phyloP scores from a whole-genome alignment of 2,113 vertebrate species.

The Brachionichthys hirsutus region DNA sequence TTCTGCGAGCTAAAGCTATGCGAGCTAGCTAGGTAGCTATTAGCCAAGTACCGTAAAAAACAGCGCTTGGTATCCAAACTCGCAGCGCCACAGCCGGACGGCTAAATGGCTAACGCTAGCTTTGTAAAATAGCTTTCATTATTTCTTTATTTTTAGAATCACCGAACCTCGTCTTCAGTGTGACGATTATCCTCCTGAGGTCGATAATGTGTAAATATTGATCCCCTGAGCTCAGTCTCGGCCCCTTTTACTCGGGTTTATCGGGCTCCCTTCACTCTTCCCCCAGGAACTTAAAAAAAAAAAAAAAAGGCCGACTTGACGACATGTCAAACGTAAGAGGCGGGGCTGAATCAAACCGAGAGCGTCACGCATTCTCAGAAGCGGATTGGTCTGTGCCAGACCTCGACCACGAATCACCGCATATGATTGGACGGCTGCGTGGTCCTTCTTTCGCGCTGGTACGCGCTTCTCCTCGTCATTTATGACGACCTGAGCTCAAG shows the following conservation, averaged over 20 bases:
- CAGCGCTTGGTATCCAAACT: constrained; percentile 12
- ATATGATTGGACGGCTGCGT: constrained; percentile 49
- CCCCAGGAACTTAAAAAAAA: constrained; percentile 74
- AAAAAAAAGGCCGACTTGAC: constrained; percentile 64
- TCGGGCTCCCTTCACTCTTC: constrained; percentile 52
- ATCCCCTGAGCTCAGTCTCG: constrained; percentile 17
- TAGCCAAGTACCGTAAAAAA: constrained; percentile 36
- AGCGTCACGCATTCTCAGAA: constrained; percentile 8
- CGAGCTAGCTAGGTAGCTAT: constrained; percentile 39
- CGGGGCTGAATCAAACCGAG: constrained; percentile 44
- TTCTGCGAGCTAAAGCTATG: constrained; percentile 31
- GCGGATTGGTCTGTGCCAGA: constrained; percentile 50
- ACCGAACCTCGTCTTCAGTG: constrained; percentile 29
- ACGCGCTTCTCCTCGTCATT: constrained; percentile 6
- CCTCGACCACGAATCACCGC: not conserved
- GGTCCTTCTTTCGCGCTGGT: constrained; percentile 19
- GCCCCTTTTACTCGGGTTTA: constrained; percentile 37
- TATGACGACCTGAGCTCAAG: constrained; percentile 27
- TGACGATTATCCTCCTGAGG: constrained; percentile 9
- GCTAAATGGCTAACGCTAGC: constrained; percentile 25
- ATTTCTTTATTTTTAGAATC: constrained; percentile 10
- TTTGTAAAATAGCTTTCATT: constrained; percentile 10
- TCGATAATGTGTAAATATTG: constrained; percentile 10
- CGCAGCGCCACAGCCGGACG: constrained; percentile 14
- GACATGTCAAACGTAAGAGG: constrained; percentile 44